Evolutionary conservation across 2,888 invertebrate genomes (phyloP), one percentile per base, ranked within the genome.

Genomic region (Cheilosia grossa): DNA sequence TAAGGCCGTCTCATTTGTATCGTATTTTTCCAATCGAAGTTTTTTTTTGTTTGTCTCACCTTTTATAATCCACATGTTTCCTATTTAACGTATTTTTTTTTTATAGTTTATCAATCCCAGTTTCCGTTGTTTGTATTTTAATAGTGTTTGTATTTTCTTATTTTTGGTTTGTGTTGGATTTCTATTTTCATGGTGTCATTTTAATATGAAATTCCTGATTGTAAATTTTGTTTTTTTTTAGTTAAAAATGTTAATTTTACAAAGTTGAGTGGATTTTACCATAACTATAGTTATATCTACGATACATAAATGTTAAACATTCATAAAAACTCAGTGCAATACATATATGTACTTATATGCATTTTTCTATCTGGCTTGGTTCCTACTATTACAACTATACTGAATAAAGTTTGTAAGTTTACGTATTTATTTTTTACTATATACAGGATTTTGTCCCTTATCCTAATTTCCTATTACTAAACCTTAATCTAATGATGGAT

Each of bases 191-290:
- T 74, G 83, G 42, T 88, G 86, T 78, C 53, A 58, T 64, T 51
- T 73, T 66, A 67, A 49, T 82, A 75, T 82, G 88, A 89, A 88
- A 89, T 88, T 88, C 88, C 88, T 89, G 88, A 88, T 88, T 88
- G 87, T 80, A 79, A 64, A 70, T 79, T 64, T 79, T 58, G 17
- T 56, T 33, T 81, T 33, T 42, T 51, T 63, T 56, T 15, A 56
- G 42, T 51, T 56, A 56, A 58, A 74, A 40, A 49, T 80, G 27
- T 64, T 80, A 40, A 37, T 54, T 64, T 42, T 74, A 73, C 74
- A 49, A 67, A 61, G 47, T 77, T 75, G 40, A 79, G 73, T 79
- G 67, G 63, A 58, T 81, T 64, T 53, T 77, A 53, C 44, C 37
- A 64, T 58, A 78, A 59, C 59, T 73, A 79, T 44, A 59, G 51